Base-by-base conservation (phyloP, 2,888 invertebrate species). In the Amphipoea oculea region DNA sequence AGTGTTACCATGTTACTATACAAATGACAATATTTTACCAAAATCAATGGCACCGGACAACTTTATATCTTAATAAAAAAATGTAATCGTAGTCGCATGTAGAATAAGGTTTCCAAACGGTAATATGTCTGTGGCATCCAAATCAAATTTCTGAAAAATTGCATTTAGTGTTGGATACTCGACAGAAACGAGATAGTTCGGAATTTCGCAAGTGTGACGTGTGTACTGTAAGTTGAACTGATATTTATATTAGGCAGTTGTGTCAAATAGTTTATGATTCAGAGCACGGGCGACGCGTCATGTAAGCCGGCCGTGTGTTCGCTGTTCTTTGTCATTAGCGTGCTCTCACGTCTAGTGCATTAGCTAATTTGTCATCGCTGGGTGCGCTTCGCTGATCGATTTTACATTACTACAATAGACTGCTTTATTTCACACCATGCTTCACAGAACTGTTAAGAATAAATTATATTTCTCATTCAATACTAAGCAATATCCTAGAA, bases 321-420 rank as follows among this genome's bases (percentile, higher is more conserved):
- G 92, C 92, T 92, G 94, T 94, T 94, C 94, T 94, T 94, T 94
- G 95, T 95, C 95, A 95, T 95, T 95, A 95, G 93, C 95, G 93
- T 93, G 93, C 93, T 95, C 95, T 95, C 95, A 95, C 96, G 95
- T 95, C 94, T 93, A 93, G 92, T 93, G 92, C 93, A 94, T 95
- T 95, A 94, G 94, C 94, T 94, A 96, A 96, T 95, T 96, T 96
- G 94, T 95, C 95, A 95, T 94, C 94, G 82, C 80, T 88, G 87
- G 88, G 86, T 89, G 90, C 88, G 90, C 90, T 91, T 91, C 89
- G 87, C 88, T 92, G 90, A 93, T 92, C 91, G 91, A 89, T 90
- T 91, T 90, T 90, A 91, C 90, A 89, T 91, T 85, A 90, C 89
- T 84, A 88, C 83, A 87, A 86, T 85, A 84, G 77, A 78, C 77